A percentile compares a stretch with the other conserved stretches of the same genome.
Evolutionary conservation across 2,888 invertebrate species (phyloP).

Genomic region (Sturmia bella): DNA sequence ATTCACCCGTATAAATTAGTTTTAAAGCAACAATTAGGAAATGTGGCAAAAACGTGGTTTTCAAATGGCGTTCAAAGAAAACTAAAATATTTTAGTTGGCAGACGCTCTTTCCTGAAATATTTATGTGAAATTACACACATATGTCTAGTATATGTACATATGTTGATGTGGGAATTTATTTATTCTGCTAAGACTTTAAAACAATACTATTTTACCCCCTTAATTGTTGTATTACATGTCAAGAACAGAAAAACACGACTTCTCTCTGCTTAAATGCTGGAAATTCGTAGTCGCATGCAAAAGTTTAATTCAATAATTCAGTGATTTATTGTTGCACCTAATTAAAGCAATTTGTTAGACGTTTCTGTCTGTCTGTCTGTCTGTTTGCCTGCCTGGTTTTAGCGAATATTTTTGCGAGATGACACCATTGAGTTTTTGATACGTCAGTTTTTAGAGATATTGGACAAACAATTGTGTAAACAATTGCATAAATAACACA

Average conservation of each 20-base stretch:
- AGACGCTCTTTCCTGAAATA: no score
- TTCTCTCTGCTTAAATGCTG: background rate
- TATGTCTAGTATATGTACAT: no score
- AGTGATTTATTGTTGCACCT: conserved; percentile 24
- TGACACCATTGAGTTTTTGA: conserved; percentile 30
- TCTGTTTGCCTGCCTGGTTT: background rate
- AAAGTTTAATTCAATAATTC: background rate
- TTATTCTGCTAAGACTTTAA: no score
- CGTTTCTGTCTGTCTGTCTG: background rate
- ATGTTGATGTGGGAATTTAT: no score
- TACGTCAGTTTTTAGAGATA: conserved; percentile 42
- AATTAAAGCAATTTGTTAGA: conserved; percentile 21
- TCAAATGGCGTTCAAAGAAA: no score
- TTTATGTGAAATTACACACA: no score
- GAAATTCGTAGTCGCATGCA: background rate
- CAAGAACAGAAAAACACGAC: conserved; percentile 1
- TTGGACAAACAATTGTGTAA: conserved; percentile 39
- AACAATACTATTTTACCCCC: no score
- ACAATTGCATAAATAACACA: conserved; percentile 19
- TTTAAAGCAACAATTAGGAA: background rate
- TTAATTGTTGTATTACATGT: background rate
- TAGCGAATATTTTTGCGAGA: conserved; percentile 8
- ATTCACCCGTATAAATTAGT: background rate
- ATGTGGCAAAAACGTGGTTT: no score
- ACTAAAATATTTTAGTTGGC: no score